Evolutionary conservation across 2,113 vertebrate genomes (phyloP).

Genomic region (Urocitellus parryii): DNA sequence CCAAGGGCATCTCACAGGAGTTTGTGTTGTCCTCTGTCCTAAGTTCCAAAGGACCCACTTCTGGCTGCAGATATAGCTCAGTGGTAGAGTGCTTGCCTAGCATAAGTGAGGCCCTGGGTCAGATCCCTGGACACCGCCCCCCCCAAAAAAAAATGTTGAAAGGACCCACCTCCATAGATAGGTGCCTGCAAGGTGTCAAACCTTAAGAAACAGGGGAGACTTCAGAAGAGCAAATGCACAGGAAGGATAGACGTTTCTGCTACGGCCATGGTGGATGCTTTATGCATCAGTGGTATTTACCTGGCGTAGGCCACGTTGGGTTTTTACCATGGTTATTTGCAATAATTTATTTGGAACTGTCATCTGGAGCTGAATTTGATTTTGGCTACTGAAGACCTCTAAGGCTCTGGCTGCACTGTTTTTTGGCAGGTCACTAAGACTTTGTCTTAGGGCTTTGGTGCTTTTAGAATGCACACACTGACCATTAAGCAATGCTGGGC

Average conservation of each 20-base stretch:
- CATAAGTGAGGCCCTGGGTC: too few relatives aligned
- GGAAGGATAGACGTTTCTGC: neutral
- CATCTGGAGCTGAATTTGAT: neutral
- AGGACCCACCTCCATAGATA: neutral
- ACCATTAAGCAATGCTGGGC: neutral
- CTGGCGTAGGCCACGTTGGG: neutral
- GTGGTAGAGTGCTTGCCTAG: too few relatives aligned
- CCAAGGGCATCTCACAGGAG: neutral
- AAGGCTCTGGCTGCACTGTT: neutral
- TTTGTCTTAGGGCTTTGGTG: neutral
- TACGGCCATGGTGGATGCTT: neutral
- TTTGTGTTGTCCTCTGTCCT: neutral
- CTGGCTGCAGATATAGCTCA: too few relatives aligned
- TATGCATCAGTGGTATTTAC: neutral
- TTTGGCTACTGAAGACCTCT: neutral
- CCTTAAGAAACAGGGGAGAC: neutral
- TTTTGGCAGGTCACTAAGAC: neutral
- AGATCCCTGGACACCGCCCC: too few relatives aligned
- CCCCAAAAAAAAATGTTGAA: neutral
- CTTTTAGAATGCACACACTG: neutral
- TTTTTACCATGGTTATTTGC: neutral
- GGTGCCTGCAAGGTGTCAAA: neutral
- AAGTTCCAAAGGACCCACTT: neutral
- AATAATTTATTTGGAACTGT: neutral
- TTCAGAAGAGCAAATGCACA: neutral